A percentile compares a stretch with the other conserved stretches of the same genome.
These are phyloP conservation scores for Dermolepida albohirtum DNA, from an alignment of 2,888 invertebrate genomes.

Conservation along the genomic window DNA sequence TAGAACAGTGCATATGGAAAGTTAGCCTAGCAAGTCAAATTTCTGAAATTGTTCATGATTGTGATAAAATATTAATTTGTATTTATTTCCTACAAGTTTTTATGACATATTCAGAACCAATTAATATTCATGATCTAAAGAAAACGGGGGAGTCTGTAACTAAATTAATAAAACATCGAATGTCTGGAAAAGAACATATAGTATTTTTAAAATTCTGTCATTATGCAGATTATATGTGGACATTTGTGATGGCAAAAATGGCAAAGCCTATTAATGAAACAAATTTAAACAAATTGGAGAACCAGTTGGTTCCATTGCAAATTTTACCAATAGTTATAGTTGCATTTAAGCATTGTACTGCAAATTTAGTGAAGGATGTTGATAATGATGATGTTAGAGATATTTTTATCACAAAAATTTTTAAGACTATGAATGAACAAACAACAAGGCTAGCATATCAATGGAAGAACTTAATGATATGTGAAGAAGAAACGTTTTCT, in stretches of 20 bases:
- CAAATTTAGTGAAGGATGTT: conserved; percentile 45
- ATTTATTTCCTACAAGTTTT: conserved; percentile 59
- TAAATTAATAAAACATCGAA: conserved; percentile 62
- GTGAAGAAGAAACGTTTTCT: conserved; percentile 62
- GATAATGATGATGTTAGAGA: conserved; percentile 68
- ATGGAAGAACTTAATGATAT: conserved; percentile 61
- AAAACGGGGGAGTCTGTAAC: conserved; percentile 61
- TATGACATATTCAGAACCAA: conserved; percentile 26
- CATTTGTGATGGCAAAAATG: conserved; percentile 60
- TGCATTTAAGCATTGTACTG: conserved; percentile 58
- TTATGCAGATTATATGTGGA: conserved; percentile 64
- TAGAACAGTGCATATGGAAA: conserved; percentile 63
- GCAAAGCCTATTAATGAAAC: conserved; percentile 55
- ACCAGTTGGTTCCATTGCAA: conserved; percentile 73
- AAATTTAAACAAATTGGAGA: conserved; percentile 66
- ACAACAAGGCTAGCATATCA: conserved; percentile 68
- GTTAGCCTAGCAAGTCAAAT: conserved; percentile 65
- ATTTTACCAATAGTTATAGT: conserved; percentile 72
- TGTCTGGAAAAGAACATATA: conserved; percentile 57
- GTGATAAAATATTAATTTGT: conserved; percentile 67
- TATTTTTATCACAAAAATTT: conserved; percentile 71
- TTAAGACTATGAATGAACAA: conserved; percentile 73
- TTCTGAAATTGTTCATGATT: conserved; percentile 65
- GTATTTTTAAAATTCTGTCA: conserved; percentile 63
- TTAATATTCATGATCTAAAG: conserved; percentile 46